phyloP scores from a whole-genome alignment of 2,888 invertebrate genomes.

The Sminthurides aquaticus region DNA sequence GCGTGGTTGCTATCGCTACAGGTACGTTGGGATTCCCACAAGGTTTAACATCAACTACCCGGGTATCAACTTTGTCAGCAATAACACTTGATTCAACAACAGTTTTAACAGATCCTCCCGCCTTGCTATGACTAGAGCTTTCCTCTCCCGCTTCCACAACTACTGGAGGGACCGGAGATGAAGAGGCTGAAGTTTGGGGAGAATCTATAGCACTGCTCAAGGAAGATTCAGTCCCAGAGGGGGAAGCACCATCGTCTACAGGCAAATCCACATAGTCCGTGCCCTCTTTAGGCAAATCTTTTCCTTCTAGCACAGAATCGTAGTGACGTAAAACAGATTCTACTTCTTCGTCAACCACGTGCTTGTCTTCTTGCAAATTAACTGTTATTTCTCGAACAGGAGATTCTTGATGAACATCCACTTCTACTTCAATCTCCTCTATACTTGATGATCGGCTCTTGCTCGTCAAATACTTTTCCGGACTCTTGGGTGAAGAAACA shows the following conservation, averaged over 20 bases:
- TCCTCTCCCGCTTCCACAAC: constrained; percentile 24
- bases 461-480: background rate
- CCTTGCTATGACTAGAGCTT: background rate
- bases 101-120: background rate
- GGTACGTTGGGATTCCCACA: background rate
- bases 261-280: background rate
- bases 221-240: constrained; percentile 22
- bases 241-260: background rate
- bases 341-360: background rate
- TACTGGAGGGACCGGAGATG: constrained; percentile 25
- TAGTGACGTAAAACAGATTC: background rate
- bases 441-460: constrained; percentile 16
- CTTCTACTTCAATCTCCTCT: constrained; percentile 30
- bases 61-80: background rate
- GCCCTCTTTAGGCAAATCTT: background rate
- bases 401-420: constrained; percentile 29
- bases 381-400: constrained; percentile 7
- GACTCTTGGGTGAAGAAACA: background rate
- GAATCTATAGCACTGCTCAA: constrained; percentile 21
- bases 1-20: constrained; percentile 22
- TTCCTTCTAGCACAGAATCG: background rate
- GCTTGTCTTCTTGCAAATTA: background rate
- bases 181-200: background rate
- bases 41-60: no score
- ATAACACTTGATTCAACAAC: background rate